Percentiles rank a stretch among this genome's conserved stretches.
Conservation (phyloP, 2,113 vertebrate genomes). For the Gnathonemus echidnorhynchus region DNA sequence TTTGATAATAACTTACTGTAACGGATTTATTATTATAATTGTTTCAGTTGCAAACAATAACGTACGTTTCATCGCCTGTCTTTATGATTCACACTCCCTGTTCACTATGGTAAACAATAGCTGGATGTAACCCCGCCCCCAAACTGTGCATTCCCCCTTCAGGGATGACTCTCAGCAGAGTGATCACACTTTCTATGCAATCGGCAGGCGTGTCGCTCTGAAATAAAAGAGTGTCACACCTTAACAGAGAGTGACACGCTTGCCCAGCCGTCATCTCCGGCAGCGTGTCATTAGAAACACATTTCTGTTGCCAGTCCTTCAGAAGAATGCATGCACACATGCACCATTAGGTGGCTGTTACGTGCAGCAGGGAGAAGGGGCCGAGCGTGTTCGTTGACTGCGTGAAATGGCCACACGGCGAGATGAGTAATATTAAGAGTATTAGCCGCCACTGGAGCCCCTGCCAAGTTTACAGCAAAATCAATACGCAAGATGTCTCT, state of each 20-base stretch:
- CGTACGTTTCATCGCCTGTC: neutral
- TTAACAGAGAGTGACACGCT: neutral
- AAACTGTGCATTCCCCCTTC: neutral
- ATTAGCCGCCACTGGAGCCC: neutral
- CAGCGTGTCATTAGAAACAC: neutral
- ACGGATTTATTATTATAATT: neutral
- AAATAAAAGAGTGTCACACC: neutral
- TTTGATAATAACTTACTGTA: neutral
- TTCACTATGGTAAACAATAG: neutral
- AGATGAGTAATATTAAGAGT: neutral
- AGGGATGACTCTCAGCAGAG: neutral
- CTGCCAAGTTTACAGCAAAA: neutral
- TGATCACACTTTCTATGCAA: neutral
- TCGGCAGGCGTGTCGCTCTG: neutral
- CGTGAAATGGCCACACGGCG: neutral
- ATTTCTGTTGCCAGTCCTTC: neutral
- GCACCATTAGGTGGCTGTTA: slow-evolving; percentile 1
- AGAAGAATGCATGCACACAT: neutral
- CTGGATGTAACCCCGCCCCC: neutral
- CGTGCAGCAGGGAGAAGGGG: neutral
- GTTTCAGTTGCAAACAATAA: neutral
- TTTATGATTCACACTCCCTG: neutral
- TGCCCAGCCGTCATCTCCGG: neutral
- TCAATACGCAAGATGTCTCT: neutral
- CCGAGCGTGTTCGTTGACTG: neutral